Conservation (phyloP, 2,113 vertebrate species). For the Myotis yumanensis region DNA sequence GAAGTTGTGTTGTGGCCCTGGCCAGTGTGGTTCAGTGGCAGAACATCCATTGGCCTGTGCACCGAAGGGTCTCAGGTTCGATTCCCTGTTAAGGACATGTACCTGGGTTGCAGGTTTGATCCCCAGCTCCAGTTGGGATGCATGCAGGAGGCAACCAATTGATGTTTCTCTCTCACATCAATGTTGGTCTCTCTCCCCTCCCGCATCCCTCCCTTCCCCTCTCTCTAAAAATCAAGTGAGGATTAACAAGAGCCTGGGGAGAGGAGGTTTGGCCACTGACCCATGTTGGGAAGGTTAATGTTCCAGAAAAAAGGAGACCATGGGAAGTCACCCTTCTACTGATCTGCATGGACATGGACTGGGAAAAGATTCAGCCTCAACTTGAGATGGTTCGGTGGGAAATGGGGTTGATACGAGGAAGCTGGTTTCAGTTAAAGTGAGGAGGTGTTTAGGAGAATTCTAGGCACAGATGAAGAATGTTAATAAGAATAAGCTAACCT, state of each 20-base stretch:
- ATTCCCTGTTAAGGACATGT: too few species aligned
- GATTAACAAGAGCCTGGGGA: background rate
- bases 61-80: too few species aligned
- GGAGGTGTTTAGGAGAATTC: background rate
- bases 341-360: fast-evolving
- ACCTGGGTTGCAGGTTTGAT: too few species aligned
- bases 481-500: background rate
- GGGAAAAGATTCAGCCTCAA: background rate
- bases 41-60: too few species aligned
- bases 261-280: background rate
- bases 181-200: too few species aligned
- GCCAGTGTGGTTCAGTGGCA: too few species aligned
- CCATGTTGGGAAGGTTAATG: background rate
- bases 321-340: background rate
- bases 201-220: too few species aligned
- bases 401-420: background rate
- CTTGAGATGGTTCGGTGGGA: background rate
- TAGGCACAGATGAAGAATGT: background rate
- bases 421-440: background rate
- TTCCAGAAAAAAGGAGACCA: background rate
- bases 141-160: too few species aligned
- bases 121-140: too few species aligned
- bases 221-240: too few species aligned
- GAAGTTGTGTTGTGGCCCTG: background rate
- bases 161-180: too few species aligned